These are phyloP conservation scores for Tenualosa thibaudeaui DNA, from an alignment of 2,797 vertebrate species.

Conservation along the genomic window DNA sequence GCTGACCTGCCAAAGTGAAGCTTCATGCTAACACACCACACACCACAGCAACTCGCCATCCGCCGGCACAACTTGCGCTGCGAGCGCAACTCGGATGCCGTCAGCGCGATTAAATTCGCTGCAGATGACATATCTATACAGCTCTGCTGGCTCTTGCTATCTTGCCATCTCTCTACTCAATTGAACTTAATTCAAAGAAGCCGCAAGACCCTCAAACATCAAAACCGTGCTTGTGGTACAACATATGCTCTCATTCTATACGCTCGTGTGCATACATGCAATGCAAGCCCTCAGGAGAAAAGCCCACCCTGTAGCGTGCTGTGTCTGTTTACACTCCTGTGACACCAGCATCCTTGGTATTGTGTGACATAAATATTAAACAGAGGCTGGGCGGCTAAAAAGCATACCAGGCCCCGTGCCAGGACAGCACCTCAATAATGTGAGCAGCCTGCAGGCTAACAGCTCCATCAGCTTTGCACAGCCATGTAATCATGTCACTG, in stretches of 20 bases:
- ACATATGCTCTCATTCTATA: constrained; percentile 6
- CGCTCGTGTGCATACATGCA: background rate
- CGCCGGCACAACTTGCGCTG: background rate
- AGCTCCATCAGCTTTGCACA: constrained; percentile 13
- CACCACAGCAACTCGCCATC: background rate
- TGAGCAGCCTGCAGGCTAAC: constrained; percentile 23
- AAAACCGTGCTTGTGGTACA: background rate
- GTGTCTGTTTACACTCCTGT: background rate
- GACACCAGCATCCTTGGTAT: constrained; percentile 18
- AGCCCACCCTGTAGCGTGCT: background rate
- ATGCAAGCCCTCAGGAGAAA: background rate
- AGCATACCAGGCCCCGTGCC: background rate
- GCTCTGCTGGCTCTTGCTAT: background rate
- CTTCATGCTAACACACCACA: background rate
- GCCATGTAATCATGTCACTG: constrained; percentile 24
- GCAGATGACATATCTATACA: background rate
- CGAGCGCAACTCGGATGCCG: background rate
- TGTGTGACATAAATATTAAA: constrained; percentile 32
- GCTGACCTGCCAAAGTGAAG: background rate
- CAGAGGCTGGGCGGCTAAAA: constrained; percentile 70
- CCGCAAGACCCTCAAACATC: background rate
- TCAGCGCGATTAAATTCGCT: background rate
- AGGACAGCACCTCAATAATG: constrained; percentile 16
- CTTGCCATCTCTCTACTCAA: background rate
- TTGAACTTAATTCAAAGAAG: background rate